Conservation (phyloP, 1,140 invertebrate genomes). For the Lamellibrachia luymesi region DNA sequence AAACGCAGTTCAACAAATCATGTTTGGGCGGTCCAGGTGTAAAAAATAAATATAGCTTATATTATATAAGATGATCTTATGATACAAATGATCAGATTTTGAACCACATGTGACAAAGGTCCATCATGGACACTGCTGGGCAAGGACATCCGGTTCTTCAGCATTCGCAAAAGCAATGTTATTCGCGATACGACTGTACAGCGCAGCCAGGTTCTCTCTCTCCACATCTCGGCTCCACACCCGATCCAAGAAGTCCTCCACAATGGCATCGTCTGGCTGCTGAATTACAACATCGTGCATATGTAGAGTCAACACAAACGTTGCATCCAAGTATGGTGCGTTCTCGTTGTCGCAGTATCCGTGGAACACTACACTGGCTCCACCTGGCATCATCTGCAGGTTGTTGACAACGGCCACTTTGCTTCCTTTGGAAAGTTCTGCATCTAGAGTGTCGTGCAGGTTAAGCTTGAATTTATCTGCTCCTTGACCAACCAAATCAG, state of each 20-base stretch:
- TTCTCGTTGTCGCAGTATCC: constrained; percentile 12
- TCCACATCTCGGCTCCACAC: constrained; percentile 7
- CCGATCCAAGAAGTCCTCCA: not conserved
- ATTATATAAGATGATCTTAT: not conserved
- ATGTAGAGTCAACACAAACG: not conserved
- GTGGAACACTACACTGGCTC: not conserved
- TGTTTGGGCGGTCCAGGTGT: not conserved
- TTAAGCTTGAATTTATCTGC: not conserved
- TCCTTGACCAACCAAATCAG: not conserved
- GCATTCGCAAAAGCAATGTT: constrained; percentile 7
- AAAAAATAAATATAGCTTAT: not conserved
- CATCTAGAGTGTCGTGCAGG: not conserved
- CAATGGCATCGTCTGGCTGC: not conserved
- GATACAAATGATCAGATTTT: not conserved
- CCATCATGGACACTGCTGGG: not conserved
- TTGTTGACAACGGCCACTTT: not conserved
- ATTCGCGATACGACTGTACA: constrained; percentile 1
- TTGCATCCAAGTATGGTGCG: not conserved
- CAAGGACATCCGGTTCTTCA: constrained; percentile 5
- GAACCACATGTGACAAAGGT: not conserved
- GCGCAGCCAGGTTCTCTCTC: not conserved
- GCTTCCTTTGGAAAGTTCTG: not conserved
- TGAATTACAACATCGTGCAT: not conserved
- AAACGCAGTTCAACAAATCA: too few relatives aligned
- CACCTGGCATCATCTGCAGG: not conserved